Evolutionary conservation across 2,888 invertebrate species (phyloP).

Genomic region (Torymus tubicola): DNA sequence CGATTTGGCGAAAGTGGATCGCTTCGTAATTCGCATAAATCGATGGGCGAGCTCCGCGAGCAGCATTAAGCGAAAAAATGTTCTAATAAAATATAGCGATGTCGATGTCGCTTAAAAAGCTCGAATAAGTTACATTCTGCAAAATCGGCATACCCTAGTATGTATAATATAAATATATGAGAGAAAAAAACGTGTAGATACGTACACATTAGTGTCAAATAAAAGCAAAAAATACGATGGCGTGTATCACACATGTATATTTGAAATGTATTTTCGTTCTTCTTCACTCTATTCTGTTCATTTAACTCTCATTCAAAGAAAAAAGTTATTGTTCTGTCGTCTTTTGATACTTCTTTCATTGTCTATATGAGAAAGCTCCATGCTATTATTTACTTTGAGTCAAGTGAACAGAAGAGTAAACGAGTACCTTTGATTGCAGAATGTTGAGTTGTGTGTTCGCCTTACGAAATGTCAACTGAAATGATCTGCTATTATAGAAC

Average conservation of each 20-base stretch:
- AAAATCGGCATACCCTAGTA: constrained; percentile 64
- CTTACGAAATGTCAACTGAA: constrained; percentile 54
- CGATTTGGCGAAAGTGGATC: constrained; percentile 11
- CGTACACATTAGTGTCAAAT: constrained; percentile 48
- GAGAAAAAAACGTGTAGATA: constrained; percentile 45
- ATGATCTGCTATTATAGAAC: too few relatives aligned
- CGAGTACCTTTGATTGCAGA: constrained; percentile 63
- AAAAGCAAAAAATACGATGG: constrained; percentile 58
- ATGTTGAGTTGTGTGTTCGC: constrained; percentile 61
- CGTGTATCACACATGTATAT: constrained; percentile 54
- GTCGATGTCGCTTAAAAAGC: constrained; percentile 69
- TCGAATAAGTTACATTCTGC: constrained; percentile 71
- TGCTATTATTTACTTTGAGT: neutral
- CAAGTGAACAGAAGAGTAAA: constrained; percentile 48
- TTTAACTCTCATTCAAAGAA: constrained; percentile 39
- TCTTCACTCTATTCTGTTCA: constrained; percentile 53
- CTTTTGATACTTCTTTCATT: neutral
- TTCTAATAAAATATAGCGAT: constrained; percentile 67
- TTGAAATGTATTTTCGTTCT: constrained; percentile 38
- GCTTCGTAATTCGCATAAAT: constrained; percentile 53
- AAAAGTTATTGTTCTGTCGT: neutral
- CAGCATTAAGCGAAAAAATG: constrained; percentile 65
- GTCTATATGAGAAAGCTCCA: too few relatives aligned
- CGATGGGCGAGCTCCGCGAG: constrained; percentile 59
- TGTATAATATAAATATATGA: constrained; percentile 23